Evolutionary conservation across 2,797 vertebrate species (phyloP).

Genomic region (Rhinogobio ventralis): DNA sequence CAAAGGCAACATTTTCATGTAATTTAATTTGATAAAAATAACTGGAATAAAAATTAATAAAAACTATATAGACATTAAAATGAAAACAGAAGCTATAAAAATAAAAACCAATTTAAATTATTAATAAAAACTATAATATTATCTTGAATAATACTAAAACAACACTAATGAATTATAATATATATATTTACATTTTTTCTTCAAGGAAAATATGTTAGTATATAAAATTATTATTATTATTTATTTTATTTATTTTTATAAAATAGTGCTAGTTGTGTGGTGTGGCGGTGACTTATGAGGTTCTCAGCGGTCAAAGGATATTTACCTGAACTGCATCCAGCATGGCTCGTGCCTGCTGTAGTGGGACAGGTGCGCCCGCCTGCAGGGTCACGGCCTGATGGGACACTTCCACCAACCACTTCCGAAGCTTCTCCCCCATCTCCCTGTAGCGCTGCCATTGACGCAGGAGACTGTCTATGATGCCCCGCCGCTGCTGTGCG

Average conservation of each 20-base stretch:
- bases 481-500: conserved; percentile 92
- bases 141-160: background rate
- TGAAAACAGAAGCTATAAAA: too few species aligned
- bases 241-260: background rate
- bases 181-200: too few species aligned
- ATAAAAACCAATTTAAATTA: too few species aligned
- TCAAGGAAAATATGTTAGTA: background rate
- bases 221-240: background rate
- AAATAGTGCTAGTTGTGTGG: background rate
- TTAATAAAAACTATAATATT: too few species aligned
- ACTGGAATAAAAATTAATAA: too few species aligned
- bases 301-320: background rate
- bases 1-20: too few species aligned
- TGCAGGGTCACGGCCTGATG: conserved; percentile 78
- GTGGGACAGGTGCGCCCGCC: conserved; percentile 77
- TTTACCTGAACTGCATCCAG: conserved; percentile 90
- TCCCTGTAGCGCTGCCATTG: conserved; percentile 95
- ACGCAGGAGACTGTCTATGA: conserved; percentile 92
- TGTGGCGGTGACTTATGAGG: background rate
- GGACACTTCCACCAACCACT: conserved; percentile 88
- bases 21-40: too few species aligned
- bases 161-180: background rate
- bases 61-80: too few species aligned
- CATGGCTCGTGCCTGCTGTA: conserved; percentile 89
- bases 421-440: conserved; percentile 88